These are phyloP conservation scores for Potamarius usumacintae DNA, from an alignment of 2,113 vertebrate species.

Conservation along the genomic window DNA sequence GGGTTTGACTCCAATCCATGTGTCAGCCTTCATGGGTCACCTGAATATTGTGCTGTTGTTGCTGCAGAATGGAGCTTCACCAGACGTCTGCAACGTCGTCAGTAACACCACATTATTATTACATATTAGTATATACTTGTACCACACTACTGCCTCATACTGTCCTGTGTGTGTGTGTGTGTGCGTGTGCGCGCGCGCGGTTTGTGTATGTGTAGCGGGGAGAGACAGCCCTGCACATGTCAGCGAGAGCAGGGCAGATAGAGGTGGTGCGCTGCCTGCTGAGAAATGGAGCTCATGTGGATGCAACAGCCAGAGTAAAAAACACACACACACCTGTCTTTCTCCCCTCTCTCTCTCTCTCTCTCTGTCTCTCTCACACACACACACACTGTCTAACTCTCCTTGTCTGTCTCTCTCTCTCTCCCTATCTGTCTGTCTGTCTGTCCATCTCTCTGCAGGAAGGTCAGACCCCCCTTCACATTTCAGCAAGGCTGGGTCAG, in stretches of 20 bases:
- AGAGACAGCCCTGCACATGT: slow-evolving; percentile 96
- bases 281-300: slow-evolving; percentile 92
- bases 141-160: too few species aligned
- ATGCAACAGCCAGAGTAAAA: slow-evolving; percentile 92
- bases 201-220: slow-evolving; percentile 78
- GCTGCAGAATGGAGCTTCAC: slow-evolving; percentile 96
- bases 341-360: slow-evolving; percentile 40
- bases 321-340: neutral
- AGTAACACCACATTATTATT: slow-evolving; percentile 66
- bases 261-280: slow-evolving; percentile 96
- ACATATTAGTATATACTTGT: neutral
- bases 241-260: slow-evolving; percentile 93
- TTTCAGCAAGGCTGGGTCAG: slow-evolving; percentile 94
- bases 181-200: slow-evolving; percentile 17
- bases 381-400: slow-evolving; percentile 23
- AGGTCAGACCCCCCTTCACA: slow-evolving; percentile 97
- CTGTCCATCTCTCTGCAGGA: slow-evolving; percentile 77
- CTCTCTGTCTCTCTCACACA: neutral
- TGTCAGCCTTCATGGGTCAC: slow-evolving; percentile 98
- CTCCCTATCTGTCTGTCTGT: neutral
- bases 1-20: slow-evolving; percentile 97
- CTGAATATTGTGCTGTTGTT: slow-evolving; percentile 97
- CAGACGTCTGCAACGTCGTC: slow-evolving; percentile 97
- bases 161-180: slow-evolving; percentile 9
- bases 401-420: slow-evolving; percentile 60